Percentiles rank a stretch among this genome's conserved stretches.
phyloP scores from a whole-genome alignment of 2,113 vertebrate genomes.

The Callocephalon fimbriatum region DNA sequence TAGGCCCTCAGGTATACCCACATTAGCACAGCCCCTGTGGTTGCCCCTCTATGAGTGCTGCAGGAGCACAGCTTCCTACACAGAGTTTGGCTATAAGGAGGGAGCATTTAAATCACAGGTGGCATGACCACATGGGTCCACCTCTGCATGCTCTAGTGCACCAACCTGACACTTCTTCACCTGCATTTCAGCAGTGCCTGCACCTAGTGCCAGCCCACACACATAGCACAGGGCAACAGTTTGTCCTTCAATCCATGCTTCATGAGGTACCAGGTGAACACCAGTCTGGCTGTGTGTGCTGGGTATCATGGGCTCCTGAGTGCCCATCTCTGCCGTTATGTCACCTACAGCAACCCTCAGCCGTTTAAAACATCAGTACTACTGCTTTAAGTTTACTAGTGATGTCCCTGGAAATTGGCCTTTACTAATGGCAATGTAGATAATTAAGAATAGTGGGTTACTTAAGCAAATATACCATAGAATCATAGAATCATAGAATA shows the following conservation, averaged over 20 bases:
- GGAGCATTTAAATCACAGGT: background rate
- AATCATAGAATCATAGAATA: no score
- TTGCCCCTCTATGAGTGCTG: background rate
- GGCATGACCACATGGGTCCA: rapidly evolving
- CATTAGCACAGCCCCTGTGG: background rate
- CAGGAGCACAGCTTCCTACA: background rate
- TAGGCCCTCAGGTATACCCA: background rate
- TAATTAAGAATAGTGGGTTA: background rate
- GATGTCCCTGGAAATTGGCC: background rate
- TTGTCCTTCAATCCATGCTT: background rate
- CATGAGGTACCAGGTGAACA: rapidly evolving
- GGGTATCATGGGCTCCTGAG: background rate
- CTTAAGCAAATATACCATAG: background rate
- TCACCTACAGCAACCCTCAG: background rate
- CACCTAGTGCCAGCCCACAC: background rate
- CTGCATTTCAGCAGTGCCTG: background rate
- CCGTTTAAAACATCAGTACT: background rate
- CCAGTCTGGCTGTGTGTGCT: background rate
- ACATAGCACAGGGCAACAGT: rapidly evolving
- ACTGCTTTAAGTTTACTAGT: background rate
- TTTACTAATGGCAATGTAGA: background rate
- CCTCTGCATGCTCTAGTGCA: background rate
- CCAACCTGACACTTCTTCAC: background rate
- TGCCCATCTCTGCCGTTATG: background rate
- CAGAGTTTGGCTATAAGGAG: background rate